Conservation (phyloP, 2,888 invertebrate species). For the Dione juno region DNA sequence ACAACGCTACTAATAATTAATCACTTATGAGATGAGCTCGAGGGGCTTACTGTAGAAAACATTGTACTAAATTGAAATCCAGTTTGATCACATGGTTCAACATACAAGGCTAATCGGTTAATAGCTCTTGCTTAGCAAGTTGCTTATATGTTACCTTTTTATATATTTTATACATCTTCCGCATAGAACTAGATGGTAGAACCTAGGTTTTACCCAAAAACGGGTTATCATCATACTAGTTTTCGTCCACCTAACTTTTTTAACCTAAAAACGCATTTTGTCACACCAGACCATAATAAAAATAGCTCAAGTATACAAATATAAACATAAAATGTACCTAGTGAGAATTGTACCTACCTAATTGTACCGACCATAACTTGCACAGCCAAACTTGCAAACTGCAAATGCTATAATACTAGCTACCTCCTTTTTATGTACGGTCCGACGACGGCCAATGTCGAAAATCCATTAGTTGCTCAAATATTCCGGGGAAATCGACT, state of each 20-base stretch:
- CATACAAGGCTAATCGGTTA: conserved; percentile 25
- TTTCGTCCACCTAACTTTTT: too few species aligned
- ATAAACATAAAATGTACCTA: too few species aligned
- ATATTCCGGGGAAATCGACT: conserved; percentile 34
- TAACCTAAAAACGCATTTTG: too few species aligned
- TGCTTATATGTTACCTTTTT: background rate
- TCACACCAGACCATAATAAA: too few species aligned
- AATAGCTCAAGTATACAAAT: too few species aligned
- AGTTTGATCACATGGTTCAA: conserved; percentile 4
- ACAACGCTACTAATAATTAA: too few species aligned
- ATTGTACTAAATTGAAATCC: conserved; percentile 22
- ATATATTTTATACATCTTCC: background rate
- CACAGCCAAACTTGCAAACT: too few species aligned
- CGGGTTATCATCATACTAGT: too few species aligned
- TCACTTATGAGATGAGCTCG: too few species aligned
- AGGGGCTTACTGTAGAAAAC: conserved; percentile 18
- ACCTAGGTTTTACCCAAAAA: too few species aligned
- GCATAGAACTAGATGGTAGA: too few species aligned
- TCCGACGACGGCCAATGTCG: conserved; percentile 12
- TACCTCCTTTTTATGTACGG: background rate
- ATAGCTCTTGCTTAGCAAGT: conserved; percentile 15
- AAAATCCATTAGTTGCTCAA: conserved; percentile 40
- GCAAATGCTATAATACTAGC: background rate
- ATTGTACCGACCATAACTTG: background rate
- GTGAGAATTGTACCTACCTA: background rate